Percentiles rank a stretch among this genome's conserved stretches.
Conservation (phyloP, 2,797 vertebrate genomes). For the Caiman crocodilus region DNA sequence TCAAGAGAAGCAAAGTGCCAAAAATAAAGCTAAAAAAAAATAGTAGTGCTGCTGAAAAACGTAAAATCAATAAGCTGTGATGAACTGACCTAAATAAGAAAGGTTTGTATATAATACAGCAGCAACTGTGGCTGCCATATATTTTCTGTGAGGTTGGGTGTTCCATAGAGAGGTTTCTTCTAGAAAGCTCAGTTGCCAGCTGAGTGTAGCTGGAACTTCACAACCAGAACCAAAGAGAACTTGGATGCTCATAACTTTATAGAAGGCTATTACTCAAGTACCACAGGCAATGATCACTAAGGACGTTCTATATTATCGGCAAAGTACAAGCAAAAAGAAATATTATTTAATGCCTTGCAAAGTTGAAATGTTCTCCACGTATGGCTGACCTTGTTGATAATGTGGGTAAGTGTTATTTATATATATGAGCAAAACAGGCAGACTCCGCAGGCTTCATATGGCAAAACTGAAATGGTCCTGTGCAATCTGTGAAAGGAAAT, state of each 20-base stretch:
- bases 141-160: background rate
- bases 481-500: background rate
- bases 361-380: background rate
- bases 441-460: background rate
- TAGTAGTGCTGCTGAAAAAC: no score
- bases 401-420: background rate
- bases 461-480: background rate
- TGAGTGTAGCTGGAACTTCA: background rate
- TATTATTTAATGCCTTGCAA: background rate
- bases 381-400: background rate
- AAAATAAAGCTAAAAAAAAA: no score
- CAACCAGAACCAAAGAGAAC: background rate
- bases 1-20: no score
- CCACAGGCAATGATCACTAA: rapidly evolving
- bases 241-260: background rate
- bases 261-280: background rate
- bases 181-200: background rate
- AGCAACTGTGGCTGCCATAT: background rate
- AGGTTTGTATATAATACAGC: background rate
- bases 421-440: background rate
- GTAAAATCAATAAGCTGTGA: background rate
- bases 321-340: background rate
- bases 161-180: background rate
- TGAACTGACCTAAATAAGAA: background rate
- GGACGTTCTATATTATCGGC: background rate